Percentiles rank a stretch among this genome's conserved stretches.
phyloP scores from a whole-genome alignment of 2,888 invertebrate species.

The Brachypterus glaber region DNA sequence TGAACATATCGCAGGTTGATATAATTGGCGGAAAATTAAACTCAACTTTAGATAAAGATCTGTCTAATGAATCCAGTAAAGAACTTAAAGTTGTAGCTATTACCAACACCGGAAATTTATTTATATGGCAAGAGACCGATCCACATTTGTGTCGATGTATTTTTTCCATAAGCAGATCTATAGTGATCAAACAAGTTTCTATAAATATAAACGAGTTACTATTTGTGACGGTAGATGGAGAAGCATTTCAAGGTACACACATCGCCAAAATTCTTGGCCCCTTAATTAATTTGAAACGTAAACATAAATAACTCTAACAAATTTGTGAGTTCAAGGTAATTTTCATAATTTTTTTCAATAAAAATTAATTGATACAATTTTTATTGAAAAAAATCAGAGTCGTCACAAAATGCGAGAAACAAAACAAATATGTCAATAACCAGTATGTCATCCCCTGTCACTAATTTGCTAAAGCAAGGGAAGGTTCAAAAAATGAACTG shows the following conservation, averaged over 20 bases:
- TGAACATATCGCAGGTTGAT: constrained; percentile 37
- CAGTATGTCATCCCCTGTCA: too few relatives aligned
- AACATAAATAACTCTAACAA: too few relatives aligned
- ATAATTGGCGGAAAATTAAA: constrained; percentile 49
- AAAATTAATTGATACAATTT: too few relatives aligned
- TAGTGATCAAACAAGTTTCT: constrained; percentile 48
- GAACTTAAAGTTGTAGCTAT: constrained; percentile 54
- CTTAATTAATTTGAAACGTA: too few relatives aligned
- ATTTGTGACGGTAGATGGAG: constrained; percentile 56
- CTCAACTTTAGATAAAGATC: constrained; percentile 35
- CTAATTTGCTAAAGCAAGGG: too few relatives aligned
- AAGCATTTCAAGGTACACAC: constrained; percentile 57
- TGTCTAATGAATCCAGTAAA: constrained; percentile 38
- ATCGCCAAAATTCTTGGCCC: too few relatives aligned
- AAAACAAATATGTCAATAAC: too few relatives aligned
- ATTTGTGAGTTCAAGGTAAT: too few relatives aligned
- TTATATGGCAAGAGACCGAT: constrained; percentile 57
- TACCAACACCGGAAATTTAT: constrained; percentile 52
- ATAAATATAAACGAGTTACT: constrained; percentile 51
- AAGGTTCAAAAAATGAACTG: too few relatives aligned
- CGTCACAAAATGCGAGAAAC: too few relatives aligned
- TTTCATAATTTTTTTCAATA: too few relatives aligned
- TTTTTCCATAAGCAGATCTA: constrained; percentile 51
- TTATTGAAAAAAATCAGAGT: too few relatives aligned
- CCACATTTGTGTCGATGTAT: constrained; percentile 51